phyloP scores from a whole-genome alignment of 1,140 invertebrate genomes.

The Zaprionus inermis region DNA sequence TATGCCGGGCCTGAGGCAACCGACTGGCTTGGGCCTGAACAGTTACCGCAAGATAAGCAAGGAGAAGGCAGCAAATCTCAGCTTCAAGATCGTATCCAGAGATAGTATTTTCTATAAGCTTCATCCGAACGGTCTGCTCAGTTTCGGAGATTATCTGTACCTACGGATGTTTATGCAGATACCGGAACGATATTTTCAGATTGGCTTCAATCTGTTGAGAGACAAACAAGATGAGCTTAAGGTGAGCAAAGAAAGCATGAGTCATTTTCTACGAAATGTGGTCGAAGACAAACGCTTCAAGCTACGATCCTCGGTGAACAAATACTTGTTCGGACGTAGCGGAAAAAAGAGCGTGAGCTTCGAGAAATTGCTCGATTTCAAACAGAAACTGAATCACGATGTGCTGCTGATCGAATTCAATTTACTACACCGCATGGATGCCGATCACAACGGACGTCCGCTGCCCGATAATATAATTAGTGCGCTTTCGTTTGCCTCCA shows the following conservation, averaged over 20 bases:
- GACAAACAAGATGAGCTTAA: slow-evolving; percentile 29
- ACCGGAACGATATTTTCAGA: slow-evolving; percentile 42
- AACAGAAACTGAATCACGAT: slow-evolving; percentile 21
- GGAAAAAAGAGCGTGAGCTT: slow-evolving; percentile 26
- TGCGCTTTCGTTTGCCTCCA: slow-evolving; percentile 44
- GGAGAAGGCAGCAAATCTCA: background rate
- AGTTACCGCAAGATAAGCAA: slow-evolving; percentile 26
- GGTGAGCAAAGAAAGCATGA: slow-evolving; percentile 29
- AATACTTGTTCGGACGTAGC: slow-evolving; percentile 35
- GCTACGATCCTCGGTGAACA: slow-evolving; percentile 10
- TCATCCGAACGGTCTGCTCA: slow-evolving; percentile 27
- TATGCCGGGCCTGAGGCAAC: slow-evolving; percentile 40
- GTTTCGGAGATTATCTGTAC: slow-evolving; percentile 49
- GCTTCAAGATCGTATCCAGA: background rate
- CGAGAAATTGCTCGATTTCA: slow-evolving; percentile 35
- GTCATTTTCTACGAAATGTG: background rate
- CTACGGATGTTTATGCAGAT: slow-evolving; percentile 41
- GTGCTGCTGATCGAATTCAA: slow-evolving; percentile 48
- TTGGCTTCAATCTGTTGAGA: slow-evolving; percentile 40
- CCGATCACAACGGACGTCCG: background rate
- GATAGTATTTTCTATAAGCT: slow-evolving; percentile 53
- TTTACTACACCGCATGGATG: slow-evolving; percentile 6
- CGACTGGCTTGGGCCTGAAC: slow-evolving; percentile 33
- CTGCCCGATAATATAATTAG: slow-evolving; percentile 26
- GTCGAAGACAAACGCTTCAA: slow-evolving; percentile 13